Conservation (phyloP, 1,140 invertebrate genomes). For the Drosophila guanche region DNA sequence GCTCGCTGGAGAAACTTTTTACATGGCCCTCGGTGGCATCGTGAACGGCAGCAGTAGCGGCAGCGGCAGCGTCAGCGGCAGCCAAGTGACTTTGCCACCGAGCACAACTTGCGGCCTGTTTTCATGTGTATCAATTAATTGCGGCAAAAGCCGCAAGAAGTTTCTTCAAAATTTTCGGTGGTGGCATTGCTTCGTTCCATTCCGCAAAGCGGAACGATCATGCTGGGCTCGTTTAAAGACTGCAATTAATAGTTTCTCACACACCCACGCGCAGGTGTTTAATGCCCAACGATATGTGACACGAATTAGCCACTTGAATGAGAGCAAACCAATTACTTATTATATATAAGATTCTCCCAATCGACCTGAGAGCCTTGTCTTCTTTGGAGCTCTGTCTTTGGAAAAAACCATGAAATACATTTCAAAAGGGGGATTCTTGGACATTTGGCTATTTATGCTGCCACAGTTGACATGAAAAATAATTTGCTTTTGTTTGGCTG, state of each 20-base stretch:
- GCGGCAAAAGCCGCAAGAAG: constrained; percentile 70
- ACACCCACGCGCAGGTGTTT: constrained; percentile 2
- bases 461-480: constrained; percentile 47
- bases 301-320: too few species aligned
- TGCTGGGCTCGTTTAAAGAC: constrained; percentile 53
- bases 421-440: constrained; percentile 1
- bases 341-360: neutral
- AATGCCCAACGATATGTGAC: neutral
- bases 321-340: neutral
- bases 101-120: constrained; percentile 68
- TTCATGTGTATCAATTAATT: constrained; percentile 79
- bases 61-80: constrained; percentile 15
- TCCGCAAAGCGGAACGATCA: constrained; percentile 1
- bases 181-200: neutral
- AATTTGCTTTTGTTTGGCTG: constrained; percentile 55
- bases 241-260: constrained; percentile 44
- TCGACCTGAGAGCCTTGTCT: too few species aligned
- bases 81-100: constrained; percentile 63
- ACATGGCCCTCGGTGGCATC: constrained; percentile 49
- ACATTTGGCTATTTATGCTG: constrained; percentile 35
- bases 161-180: constrained; percentile 49
- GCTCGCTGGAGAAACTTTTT: constrained; percentile 61
- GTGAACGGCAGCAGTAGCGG: constrained; percentile 5
- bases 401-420: neutral
- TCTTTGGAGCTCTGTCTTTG: neutral